Base-by-base conservation (phyloP, 2,113 vertebrate species). In the Phyllostomus hastatus region DNA sequence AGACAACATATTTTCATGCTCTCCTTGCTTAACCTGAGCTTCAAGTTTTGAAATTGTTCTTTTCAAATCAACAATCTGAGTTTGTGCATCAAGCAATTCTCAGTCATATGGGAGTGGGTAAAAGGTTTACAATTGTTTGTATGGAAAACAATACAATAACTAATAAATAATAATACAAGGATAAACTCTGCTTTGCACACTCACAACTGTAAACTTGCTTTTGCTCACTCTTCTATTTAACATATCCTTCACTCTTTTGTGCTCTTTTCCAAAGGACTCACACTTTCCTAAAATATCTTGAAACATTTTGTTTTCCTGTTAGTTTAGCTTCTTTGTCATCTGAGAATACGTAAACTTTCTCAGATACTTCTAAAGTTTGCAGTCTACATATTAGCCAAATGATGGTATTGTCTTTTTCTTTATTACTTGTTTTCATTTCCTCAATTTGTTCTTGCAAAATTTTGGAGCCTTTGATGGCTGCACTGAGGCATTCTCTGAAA, bases 231-330 rank as follows among this genome's bases (percentile, higher is more conserved):
- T 28, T 64, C 11, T 64, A 31, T 31, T 64, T 14, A 67, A 67
- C 4, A 15, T 33, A 66, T 67, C 64, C 64, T n/a, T 67, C 16
- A 17, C 33, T n/a, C 15, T 67, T 33, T n/a, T n/a, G 31, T 17
- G 15, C 33, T 67, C 31, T n/a, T 67, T 67, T 67, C 33, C 64
- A 67, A 67, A n/a, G 64, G 31, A 67, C 64, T n/a, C 31, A n/a
- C n/a, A 17, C 33, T 67, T n/a, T n/a, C 31, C 64, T n/a, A 67
- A 67, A 67, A 67, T 67, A 19, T 99, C 99, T 96, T 99, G 99
- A 98, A 99, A 99, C 99, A 99, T 99, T 96, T 98, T 99, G 97
- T 98, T 99, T 97, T 99, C 99, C 54, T 99, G 98, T 99, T 10
- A 98, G 97, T 94, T 97, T 98, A 0, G 98, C 98, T 93, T 99